These are phyloP conservation scores for Ammodytes marinus DNA, from an alignment of 2,113 vertebrate genomes.

Conservation along the genomic window DNA sequence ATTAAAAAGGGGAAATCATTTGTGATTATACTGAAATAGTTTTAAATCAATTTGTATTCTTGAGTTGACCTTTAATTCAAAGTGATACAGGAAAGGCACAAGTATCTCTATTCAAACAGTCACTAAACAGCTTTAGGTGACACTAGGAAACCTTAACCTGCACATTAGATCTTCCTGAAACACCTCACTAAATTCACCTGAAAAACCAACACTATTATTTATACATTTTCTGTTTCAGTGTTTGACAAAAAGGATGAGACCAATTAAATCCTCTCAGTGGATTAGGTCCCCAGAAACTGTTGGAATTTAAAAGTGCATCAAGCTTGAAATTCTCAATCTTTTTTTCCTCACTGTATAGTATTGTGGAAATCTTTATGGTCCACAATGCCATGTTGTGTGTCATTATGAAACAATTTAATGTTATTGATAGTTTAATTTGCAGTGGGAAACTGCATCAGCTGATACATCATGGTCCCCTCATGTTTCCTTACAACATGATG, in stretches of 20 bases:
- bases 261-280: not conserved
- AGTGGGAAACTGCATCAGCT: not conserved
- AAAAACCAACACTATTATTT: not conserved
- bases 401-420: not conserved
- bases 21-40: not conserved
- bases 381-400: not conserved
- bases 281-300: not conserved
- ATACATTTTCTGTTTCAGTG: not conserved
- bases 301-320: not conserved
- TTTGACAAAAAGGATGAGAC: not conserved
- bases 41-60: not conserved
- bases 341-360: not conserved
- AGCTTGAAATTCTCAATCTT: not conserved
- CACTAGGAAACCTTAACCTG: not conserved
- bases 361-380: not conserved
- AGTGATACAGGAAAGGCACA: not conserved
- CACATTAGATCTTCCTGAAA: not conserved
- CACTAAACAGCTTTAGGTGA: not conserved
- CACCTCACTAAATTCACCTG: not conserved
- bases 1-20: not conserved
- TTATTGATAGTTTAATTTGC: too few species aligned
- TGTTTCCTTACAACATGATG: not conserved
- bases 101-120: rapidly evolving
- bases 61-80: not conserved
- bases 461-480: not conserved